Conservation (phyloP, 1,140 invertebrate genomes). For the Pseudomyrmex concolor region DNA sequence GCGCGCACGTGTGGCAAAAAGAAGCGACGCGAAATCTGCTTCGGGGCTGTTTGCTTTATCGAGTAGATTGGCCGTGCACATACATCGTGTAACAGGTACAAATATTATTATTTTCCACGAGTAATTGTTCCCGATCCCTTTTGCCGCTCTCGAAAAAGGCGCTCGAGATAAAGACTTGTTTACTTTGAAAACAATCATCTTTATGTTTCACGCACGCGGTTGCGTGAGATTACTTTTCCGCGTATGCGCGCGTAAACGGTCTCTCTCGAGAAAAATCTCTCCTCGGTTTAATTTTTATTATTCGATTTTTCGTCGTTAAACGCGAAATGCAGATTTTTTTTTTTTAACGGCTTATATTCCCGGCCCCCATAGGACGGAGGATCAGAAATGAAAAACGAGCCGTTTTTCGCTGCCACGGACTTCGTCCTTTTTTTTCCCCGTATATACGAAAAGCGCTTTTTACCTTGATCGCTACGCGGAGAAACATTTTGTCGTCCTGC, state of each 20-base stretch:
- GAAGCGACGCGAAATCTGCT: slow-evolving; percentile 67
- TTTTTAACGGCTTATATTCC: slow-evolving; percentile 5
- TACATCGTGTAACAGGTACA: slow-evolving; percentile 66
- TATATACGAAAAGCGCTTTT: slow-evolving; percentile 34
- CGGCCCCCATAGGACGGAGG: neutral
- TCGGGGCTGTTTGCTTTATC: slow-evolving; percentile 73
- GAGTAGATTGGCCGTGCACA: slow-evolving; percentile 71
- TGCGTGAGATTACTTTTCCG: slow-evolving; percentile 48
- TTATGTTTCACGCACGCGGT: slow-evolving; percentile 12
- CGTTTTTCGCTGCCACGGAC: slow-evolving; percentile 46
- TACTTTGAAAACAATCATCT: slow-evolving; percentile 67
- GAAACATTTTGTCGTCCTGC: slow-evolving; percentile 25
- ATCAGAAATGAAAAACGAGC: slow-evolving; percentile 39
- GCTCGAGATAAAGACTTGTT: slow-evolving; percentile 59
- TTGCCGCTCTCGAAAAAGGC: slow-evolving; percentile 50
- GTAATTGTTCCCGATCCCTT: slow-evolving; percentile 70
- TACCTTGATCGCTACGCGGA: slow-evolving; percentile 17
- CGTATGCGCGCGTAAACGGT: too few species aligned
- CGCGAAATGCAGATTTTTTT: neutral
- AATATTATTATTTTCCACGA: slow-evolving; percentile 72
- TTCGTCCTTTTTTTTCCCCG: slow-evolving; percentile 19
- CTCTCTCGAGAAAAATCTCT: too few species aligned
- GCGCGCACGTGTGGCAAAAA: slow-evolving; percentile 37
- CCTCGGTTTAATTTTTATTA: too few species aligned
- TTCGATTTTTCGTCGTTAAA: neutral